phyloP scores from a whole-genome alignment of 2,888 invertebrate species.

The Leptothorax acervorum region DNA sequence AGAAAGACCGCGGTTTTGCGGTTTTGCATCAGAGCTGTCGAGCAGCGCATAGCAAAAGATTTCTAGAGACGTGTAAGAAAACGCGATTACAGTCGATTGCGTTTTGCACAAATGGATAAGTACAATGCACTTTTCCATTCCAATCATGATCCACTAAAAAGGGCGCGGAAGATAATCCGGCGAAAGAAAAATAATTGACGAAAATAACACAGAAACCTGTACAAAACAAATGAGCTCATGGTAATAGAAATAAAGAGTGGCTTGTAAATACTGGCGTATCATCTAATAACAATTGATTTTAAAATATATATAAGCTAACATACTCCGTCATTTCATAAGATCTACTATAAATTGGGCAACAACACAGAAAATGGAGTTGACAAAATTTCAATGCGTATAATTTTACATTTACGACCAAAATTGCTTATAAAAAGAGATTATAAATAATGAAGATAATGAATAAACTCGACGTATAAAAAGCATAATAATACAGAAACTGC shows the following conservation, averaged over 20 bases:
- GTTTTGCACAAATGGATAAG: background rate
- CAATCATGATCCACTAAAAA: background rate
- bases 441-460: background rate
- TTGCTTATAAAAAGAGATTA: background rate
- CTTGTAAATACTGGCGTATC: background rate
- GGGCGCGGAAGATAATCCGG: background rate
- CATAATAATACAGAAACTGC: background rate
- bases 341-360: background rate
- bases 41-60: background rate
- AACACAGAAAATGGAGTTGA: background rate
- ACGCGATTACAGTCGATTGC: background rate
- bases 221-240: background rate
- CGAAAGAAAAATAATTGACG: background rate
- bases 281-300: background rate
- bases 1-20: background rate
- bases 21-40: background rate
- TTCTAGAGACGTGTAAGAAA: background rate
- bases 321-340: background rate
- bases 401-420: conserved; percentile 14
- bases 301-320: background rate
- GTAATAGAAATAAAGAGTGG: background rate
- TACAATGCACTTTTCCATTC: background rate
- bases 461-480: background rate
- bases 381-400: background rate
- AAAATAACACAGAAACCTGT: background rate